These are phyloP conservation scores for Teleogryllus occipitalis DNA, from an alignment of 1,140 invertebrate species.

Conservation along the genomic window DNA sequence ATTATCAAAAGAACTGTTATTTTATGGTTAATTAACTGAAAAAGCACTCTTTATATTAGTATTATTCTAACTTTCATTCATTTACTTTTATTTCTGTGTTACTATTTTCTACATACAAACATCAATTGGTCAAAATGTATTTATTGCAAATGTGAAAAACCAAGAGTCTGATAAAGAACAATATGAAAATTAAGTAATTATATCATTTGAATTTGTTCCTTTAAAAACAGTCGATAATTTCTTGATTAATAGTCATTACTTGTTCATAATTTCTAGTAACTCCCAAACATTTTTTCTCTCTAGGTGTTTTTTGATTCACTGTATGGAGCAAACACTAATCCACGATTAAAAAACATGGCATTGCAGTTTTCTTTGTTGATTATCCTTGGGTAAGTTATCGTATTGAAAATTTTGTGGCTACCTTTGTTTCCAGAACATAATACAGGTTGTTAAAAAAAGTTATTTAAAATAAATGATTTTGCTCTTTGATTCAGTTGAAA, in stretches of 20 bases:
- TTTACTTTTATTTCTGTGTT: background rate
- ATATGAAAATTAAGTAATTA: too few species aligned
- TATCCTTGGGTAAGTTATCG: conserved; percentile 57
- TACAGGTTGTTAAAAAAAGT: background rate
- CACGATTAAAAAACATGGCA: conserved; percentile 68
- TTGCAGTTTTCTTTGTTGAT: conserved; percentile 76
- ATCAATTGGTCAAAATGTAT: too few species aligned
- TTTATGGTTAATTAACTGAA: background rate
- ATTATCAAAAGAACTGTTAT: conserved; percentile 1
- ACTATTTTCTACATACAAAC: background rate
- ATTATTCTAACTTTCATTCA: background rate
- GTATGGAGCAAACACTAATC: conserved; percentile 74
- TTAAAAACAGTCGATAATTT: too few species aligned
- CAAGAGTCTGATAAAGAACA: too few species aligned
- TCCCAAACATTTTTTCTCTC: conserved; percentile 27
- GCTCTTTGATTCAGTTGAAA: background rate
- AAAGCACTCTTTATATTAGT: background rate
- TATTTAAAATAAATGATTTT: background rate
- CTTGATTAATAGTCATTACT: too few species aligned
- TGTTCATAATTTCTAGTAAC: too few species aligned
- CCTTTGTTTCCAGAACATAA: background rate
- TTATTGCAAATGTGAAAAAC: too few species aligned
- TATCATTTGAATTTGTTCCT: too few species aligned
- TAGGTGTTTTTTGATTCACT: conserved; percentile 80
- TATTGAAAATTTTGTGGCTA: background rate